These are phyloP conservation scores for Asarcornis scutulata DNA, from an alignment of 2,113 vertebrate species.

Conservation along the genomic window DNA sequence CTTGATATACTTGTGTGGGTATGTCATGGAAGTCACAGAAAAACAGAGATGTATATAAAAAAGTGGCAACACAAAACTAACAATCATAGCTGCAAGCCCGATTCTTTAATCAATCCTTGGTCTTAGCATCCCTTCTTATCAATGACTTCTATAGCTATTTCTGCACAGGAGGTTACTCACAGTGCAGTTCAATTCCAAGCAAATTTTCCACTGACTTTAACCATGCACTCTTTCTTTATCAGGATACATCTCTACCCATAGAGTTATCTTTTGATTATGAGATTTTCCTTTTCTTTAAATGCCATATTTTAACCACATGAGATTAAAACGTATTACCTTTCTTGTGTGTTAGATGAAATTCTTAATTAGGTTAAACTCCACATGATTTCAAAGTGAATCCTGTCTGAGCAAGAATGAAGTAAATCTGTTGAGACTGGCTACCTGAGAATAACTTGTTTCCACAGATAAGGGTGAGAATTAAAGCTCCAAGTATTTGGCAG, in stretches of 20 bases:
- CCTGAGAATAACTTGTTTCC: not conserved
- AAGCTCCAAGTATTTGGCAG: not conserved
- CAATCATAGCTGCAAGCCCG: not conserved
- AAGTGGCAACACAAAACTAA: not conserved
- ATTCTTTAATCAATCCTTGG: not conserved
- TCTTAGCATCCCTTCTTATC: not conserved
- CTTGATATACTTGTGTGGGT: not conserved
- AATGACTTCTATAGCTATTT: not conserved
- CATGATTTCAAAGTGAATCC: not conserved
- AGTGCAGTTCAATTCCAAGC: not conserved
- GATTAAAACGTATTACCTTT: not conserved
- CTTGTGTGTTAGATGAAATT: not conserved
- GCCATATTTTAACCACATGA: not conserved
- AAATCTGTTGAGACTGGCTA: not conserved
- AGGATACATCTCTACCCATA: not conserved
- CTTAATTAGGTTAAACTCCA: not conserved
- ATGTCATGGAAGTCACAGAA: constrained; percentile 1
- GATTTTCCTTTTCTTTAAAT: not conserved
- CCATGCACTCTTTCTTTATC: not conserved
- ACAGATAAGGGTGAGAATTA: not conserved
- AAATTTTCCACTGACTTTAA: constrained; percentile 29
- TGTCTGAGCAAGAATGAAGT: not conserved
- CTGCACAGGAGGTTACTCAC: not conserved
- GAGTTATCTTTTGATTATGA: constrained; percentile 3
- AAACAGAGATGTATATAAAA: not conserved